Evolutionary conservation across 2,888 invertebrate species (phyloP), one percentile per base, ranked within the genome.

Genomic region (Lymantria monacha): DNA sequence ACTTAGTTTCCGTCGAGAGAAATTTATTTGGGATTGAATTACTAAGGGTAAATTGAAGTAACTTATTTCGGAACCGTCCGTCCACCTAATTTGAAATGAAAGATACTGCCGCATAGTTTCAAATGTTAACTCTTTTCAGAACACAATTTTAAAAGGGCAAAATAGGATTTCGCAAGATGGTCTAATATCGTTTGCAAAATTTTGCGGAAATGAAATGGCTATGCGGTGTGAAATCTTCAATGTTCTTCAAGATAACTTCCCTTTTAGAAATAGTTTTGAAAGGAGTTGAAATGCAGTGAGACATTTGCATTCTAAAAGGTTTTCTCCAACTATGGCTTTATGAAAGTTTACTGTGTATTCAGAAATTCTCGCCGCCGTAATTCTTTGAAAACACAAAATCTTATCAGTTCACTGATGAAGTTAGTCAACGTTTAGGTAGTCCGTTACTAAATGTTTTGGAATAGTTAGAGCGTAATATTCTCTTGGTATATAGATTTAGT

Each of bases 281-380:
- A 77, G 74, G 81, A 79, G 75, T 72, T 73, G 82, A 80, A 84
- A 82, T 85, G 83, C 82, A 81, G 67, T 54, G 70, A 73, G 79
- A 79, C 79, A 87, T 89, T 88, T 87, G 85, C 85, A 85, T 88
- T 79, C 75, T 75, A 80, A 85, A 83, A 80, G 79, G 80, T 74
- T 82, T 77, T 71, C 68, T 55, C 59, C 56, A 59, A 69, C 73
- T 72, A 72, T 70, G 70, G 72, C 60, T 64, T 72, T 69, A 79
- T 79, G 74, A 76, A 85, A 81, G 68, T 83, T 80, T 79, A 81
- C 74, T 66, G 67, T 60, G 62, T 70, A 66, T 75, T 70, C 71
- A 70, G 63, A 52, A 63, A 57, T 59, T 66, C 55, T 49, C 48
- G 51, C 54, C 55, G 59, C 55, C 49, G 63, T 72, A 63, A 73